Conservation (phyloP, 2,888 invertebrate species). For the Clitarchus hookeri region DNA sequence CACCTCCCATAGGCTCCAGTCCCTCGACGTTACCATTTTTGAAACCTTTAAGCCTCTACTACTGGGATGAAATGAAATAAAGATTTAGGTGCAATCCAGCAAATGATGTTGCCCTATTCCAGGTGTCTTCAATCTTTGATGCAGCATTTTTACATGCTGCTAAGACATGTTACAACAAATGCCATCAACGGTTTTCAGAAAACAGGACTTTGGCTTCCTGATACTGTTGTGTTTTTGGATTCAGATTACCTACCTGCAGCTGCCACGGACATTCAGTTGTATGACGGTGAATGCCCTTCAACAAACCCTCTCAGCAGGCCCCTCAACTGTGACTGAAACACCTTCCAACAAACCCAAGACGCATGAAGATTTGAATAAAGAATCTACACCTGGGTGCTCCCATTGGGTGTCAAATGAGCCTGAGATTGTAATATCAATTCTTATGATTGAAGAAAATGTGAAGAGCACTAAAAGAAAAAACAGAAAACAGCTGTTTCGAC, state of each 20-base stretch:
- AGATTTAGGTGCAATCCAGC: slow-evolving; percentile 39
- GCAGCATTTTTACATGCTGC: slow-evolving; percentile 43
- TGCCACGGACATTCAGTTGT: not conserved
- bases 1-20: slow-evolving; percentile 26
- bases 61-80: slow-evolving; percentile 41
- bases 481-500: not conserved
- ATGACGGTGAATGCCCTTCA: not conserved
- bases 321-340: not conserved
- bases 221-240: not conserved
- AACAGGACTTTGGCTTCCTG: slow-evolving; percentile 42
- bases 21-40: slow-evolving; percentile 44
- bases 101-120: slow-evolving; percentile 37
- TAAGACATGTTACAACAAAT: slow-evolving; percentile 38
- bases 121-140: slow-evolving; percentile 42
- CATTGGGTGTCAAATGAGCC: not conserved
- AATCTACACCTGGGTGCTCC: not conserved
- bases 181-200: slow-evolving; percentile 41
- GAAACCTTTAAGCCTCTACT: slow-evolving; percentile 43
- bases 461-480: not conserved
- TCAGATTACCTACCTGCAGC: slow-evolving; percentile 21
- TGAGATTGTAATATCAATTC: not conserved
- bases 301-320: not conserved
- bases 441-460: not conserved
- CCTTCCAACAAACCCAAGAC: not conserved
- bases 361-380: not conserved